These are phyloP conservation scores for Mythimna impura DNA, from an alignment of 2,888 invertebrate species.

Conservation along the genomic window DNA sequence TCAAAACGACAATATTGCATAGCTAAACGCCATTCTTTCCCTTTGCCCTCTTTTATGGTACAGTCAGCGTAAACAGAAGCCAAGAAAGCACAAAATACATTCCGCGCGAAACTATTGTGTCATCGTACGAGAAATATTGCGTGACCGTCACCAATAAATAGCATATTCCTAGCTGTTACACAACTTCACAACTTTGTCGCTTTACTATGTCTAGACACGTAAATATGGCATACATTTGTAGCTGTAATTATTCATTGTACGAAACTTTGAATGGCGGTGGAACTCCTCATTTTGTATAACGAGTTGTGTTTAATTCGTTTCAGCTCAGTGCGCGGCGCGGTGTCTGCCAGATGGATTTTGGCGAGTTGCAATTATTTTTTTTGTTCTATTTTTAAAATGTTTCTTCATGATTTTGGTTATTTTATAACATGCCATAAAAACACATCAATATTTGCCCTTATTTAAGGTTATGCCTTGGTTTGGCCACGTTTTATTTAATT, in stretches of 20 bases:
- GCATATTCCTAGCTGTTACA: conserved; percentile 71
- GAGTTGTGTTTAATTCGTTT: conserved; percentile 66
- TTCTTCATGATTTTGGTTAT: conserved; percentile 6
- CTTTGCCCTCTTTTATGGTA: conserved; percentile 22
- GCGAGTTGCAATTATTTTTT: conserved; percentile 40
- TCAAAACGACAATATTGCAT: conserved; percentile 33
- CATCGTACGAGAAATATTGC: conserved; percentile 67
- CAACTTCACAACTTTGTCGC: conserved; percentile 76
- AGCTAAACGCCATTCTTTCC: conserved; percentile 27
- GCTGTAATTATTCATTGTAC: conserved; percentile 68
- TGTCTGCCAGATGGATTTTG: conserved; percentile 54
- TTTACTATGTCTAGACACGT: conserved; percentile 79
- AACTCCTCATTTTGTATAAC: conserved; percentile 63
- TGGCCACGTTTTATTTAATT: no score
- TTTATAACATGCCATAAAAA: no score
- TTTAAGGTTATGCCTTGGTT: no score
- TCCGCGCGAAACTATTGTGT: conserved; percentile 44
- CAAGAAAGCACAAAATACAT: conserved; percentile 50
- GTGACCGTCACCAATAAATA: conserved; percentile 80
- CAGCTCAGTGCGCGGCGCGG: conserved; percentile 51
- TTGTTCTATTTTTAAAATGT: conserved; percentile 15
- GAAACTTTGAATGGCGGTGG: conserved; percentile 62
- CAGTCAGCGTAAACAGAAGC: conserved; percentile 46
- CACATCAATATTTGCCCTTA: no score
- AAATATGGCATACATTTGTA: conserved; percentile 68